phyloP scores from a whole-genome alignment of 1,140 invertebrate species.

The Rhopalosiphum padi region DNA sequence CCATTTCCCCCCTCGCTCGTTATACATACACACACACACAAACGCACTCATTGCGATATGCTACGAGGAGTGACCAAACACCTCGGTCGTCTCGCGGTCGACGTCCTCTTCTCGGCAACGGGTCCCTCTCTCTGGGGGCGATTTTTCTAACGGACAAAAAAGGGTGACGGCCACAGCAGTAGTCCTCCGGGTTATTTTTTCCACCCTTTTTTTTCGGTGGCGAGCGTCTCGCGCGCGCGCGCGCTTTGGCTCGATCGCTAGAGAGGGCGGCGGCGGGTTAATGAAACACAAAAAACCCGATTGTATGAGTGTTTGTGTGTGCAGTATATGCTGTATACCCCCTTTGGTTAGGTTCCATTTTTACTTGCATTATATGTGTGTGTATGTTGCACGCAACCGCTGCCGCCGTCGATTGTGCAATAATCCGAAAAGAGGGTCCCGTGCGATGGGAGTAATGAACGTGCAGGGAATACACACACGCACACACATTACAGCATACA shows the following conservation, averaged over 20 bases:
- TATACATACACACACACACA: neutral
- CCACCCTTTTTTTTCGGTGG: conserved; percentile 42
- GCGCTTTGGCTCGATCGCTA: neutral
- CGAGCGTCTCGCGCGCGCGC: conserved; percentile 3
- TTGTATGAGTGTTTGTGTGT: conserved; percentile 7
- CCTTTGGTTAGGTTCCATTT: conserved; percentile 38
- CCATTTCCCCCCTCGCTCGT: neutral
- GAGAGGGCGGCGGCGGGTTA: conserved; percentile 40
- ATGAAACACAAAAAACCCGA: conserved; percentile 51
- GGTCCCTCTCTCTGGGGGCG: conserved; percentile 31
- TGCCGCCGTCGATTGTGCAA: conserved; percentile 39
- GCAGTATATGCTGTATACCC: neutral
- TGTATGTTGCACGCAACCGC: conserved; percentile 17
- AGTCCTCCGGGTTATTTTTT: conserved; percentile 41
- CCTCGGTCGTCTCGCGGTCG: neutral
- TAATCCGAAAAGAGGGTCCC: conserved; percentile 49
- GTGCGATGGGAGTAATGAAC: conserved; percentile 36
- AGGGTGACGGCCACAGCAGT: conserved; percentile 19
- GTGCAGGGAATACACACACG: conserved; percentile 9
- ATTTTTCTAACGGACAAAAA: conserved; percentile 52
- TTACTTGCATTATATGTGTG: conserved; percentile 4
- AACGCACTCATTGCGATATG: neutral
- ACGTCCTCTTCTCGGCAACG: neutral
- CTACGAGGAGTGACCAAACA: conserved; percentile 22
- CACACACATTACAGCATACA: neutral